These are phyloP conservation scores for Bradypus variegatus DNA, from an alignment of 2,797 vertebrate genomes.

Conservation along the genomic window DNA sequence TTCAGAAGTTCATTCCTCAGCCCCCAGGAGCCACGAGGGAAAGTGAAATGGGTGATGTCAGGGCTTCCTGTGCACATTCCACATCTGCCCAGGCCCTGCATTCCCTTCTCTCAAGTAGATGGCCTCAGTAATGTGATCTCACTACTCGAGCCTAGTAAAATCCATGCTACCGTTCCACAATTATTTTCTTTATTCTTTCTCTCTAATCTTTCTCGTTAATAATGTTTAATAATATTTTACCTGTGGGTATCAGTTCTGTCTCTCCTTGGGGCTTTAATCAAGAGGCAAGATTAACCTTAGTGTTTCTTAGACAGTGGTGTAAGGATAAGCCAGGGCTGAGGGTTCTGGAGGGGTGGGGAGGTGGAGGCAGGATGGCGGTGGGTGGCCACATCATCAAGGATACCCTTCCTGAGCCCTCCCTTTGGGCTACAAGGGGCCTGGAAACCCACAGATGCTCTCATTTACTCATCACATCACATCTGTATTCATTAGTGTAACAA, in stretches of 20 bases:
- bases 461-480: background rate
- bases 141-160: background rate
- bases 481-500: background rate
- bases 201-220: background rate
- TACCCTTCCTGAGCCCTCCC: background rate
- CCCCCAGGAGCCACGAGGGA: background rate
- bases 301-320: background rate
- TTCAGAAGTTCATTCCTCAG: background rate
- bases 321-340: background rate
- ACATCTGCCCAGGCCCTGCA: background rate
- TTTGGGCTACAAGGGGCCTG: background rate
- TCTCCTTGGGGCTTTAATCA: background rate
- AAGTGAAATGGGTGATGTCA: background rate
- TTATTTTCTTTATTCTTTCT: background rate
- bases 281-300: background rate
- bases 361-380: fast-evolving
- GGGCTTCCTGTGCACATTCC: background rate
- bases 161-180: fast-evolving
- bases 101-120: background rate
- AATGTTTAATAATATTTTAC: background rate
- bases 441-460: background rate
- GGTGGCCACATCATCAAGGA: background rate
- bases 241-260: background rate
- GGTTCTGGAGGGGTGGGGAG: background rate
- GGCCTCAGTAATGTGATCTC: background rate